Evolutionary conservation across 2,797 vertebrate species (phyloP).

Genomic region (Ctenopoma multispine): DNA sequence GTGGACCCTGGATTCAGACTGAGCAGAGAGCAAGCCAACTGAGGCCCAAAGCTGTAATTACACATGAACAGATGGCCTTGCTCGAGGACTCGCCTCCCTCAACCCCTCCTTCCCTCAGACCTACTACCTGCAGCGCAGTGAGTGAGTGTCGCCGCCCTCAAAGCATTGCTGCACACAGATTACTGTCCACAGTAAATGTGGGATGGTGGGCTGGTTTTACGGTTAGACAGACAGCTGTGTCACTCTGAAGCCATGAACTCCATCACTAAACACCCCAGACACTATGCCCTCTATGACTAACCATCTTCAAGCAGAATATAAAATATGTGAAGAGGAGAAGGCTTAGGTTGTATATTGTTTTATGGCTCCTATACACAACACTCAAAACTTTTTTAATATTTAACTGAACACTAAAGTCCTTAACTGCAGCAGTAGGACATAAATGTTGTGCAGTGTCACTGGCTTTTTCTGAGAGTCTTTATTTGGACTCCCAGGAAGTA

Average conservation of each 20-base stretch:
- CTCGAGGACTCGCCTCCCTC: slow-evolving; percentile 61
- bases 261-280: slow-evolving; percentile 1
- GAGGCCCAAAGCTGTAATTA: slow-evolving; percentile 79
- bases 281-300: not conserved
- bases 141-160: slow-evolving; percentile 30
- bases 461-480: no score
- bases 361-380: not conserved
- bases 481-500: slow-evolving; percentile 50
- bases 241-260: not conserved
- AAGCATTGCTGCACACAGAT: slow-evolving; percentile 53
- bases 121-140: slow-evolving; percentile 57
- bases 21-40: slow-evolving; percentile 45
- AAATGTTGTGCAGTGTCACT: not conserved
- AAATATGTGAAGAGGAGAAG: not conserved
- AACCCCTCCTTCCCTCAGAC: slow-evolving; percentile 42
- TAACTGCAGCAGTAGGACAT: not conserved
- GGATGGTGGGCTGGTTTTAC: slow-evolving; percentile 4
- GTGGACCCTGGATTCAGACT: slow-evolving; percentile 39
- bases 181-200: slow-evolving; percentile 38
- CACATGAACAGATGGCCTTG: slow-evolving; percentile 79
- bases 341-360: not conserved
- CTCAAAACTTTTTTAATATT: slow-evolving; percentile 4
- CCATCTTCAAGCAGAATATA: not conserved
- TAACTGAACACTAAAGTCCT: slow-evolving; percentile 3
- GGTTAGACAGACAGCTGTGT: slow-evolving; percentile 8